Evolutionary conservation across 1,140 invertebrate species (phyloP), one percentile per base, ranked within the genome.

Genomic region (Calliphora vicina): DNA sequence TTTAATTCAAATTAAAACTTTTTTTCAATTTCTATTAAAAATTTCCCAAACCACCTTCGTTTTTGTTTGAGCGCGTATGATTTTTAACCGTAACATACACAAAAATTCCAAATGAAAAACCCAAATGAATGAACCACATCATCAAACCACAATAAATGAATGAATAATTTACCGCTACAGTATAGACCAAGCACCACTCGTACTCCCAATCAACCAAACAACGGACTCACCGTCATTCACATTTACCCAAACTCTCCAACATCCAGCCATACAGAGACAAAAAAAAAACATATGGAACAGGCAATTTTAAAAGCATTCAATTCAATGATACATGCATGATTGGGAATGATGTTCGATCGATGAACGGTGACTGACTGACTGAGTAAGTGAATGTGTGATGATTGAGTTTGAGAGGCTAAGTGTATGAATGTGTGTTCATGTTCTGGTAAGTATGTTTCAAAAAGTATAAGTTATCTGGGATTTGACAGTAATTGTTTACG

Each of bases 401-500:
- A 43, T 12, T 43, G 42, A 43, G 42, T 43, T 43, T 6, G 12
- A 6, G 42, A 43, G 42, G 12, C 67, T 23, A 23, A n/a, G n/a
- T n/a, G n/a, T n/a, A n/a, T n/a, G n/a, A n/a, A n/a, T n/a, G n/a
- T n/a, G n/a, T n/a, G 25, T 26, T 73, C 25, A 35, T 74, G 26
- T 35, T 8, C 72, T 74, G 72, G 26, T 35, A 74, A 17, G 45
- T 50, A 50, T 50, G 45, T 50, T 50, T 50, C 10, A 67, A 67
- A 57, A 12, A 67, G 61, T 67, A 23, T 23, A 67, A 67, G 61
- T 67, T 67, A 67, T 67, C 61, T 10, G 61, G 61, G 20, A 25
- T 23, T 78, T 78, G 74, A 78, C 74, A 78, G 74, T 78, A 78
- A 78, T 78, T 78, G 74, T 78, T 78, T 78, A 78, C 74, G 74